Conservation (phyloP, 2,797 vertebrate genomes). For the Ctenosaura bakeri region DNA sequence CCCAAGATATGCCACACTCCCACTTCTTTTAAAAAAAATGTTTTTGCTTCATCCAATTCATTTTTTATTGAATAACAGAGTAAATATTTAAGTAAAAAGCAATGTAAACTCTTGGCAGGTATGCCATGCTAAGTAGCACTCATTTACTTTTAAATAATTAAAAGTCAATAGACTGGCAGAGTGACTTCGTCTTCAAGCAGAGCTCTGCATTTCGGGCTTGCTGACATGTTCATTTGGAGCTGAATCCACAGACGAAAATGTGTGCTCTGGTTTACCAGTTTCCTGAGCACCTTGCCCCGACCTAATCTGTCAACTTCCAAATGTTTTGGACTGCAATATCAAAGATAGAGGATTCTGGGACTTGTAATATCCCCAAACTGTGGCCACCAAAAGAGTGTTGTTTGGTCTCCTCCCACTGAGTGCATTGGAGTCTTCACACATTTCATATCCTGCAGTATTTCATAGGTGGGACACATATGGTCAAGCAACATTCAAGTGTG, state of each 20-base stretch:
- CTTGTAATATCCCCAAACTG: no score
- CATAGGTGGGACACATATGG: no score
- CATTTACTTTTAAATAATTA: constrained; percentile 78
- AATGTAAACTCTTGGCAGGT: constrained; percentile 73
- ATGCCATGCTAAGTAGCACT: constrained; percentile 70
- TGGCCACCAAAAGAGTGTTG: no score
- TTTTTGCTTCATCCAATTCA: constrained; percentile 66
- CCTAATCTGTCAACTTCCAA: no score
- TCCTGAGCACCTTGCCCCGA: no score
- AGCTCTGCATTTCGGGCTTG: constrained; percentile 1
- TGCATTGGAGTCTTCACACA: no score
- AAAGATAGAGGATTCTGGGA: no score
- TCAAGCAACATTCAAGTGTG: no score
- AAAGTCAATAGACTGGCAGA: constrained; percentile 72
- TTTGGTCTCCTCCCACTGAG: no score
- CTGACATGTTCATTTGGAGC: constrained; percentile 59
- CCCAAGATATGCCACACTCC: background rate
- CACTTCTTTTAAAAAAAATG: constrained; percentile 27
- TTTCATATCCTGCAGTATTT: no score
- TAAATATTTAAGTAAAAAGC: constrained; percentile 71
- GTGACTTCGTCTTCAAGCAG: constrained; percentile 38
- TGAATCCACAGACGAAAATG: constrained; percentile 42
- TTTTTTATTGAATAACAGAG: constrained; percentile 75
- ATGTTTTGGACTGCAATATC: no score
- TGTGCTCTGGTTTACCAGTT: constrained; percentile 43